These are phyloP conservation scores for Teleiodes luculella DNA, from an alignment of 2,888 invertebrate species.

Conservation along the genomic window DNA sequence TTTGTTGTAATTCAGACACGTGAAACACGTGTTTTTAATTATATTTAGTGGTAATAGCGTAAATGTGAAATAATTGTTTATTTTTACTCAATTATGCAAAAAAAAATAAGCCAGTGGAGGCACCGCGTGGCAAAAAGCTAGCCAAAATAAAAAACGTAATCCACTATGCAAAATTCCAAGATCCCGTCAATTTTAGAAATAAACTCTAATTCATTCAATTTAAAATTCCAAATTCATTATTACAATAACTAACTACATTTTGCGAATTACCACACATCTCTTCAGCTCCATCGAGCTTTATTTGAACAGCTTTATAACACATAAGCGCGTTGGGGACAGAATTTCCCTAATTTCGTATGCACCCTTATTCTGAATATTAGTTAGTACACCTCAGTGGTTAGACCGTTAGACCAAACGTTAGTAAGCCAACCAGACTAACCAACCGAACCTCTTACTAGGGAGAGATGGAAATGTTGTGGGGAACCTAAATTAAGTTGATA, in stretches of 20 bases:
- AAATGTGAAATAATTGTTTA: too few species aligned
- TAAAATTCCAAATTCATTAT: not conserved
- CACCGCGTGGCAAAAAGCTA: too few species aligned
- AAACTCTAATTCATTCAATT: too few species aligned
- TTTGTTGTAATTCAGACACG: too few species aligned
- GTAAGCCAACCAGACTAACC: conserved; percentile 12
- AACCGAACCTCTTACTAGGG: conserved; percentile 16
- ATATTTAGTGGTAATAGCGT: too few species aligned
- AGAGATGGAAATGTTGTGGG: conserved; percentile 16
- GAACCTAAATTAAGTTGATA: not conserved
- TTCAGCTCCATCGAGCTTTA: not conserved
- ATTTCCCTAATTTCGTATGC: conserved; percentile 16
- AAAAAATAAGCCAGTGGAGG: too few species aligned
- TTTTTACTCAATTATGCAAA: too few species aligned
- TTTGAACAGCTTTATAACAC: not conserved
- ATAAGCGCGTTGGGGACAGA: not conserved
- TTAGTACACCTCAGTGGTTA: conserved; percentile 19
- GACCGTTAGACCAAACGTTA: conserved; percentile 13
- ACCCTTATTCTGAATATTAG: conserved; percentile 21
- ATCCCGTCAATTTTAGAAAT: too few species aligned
- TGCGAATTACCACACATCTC: not conserved
- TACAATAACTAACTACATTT: not conserved
- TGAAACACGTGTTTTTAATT: too few species aligned
- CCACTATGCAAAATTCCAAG: too few species aligned
- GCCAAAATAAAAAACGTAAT: too few species aligned